Conservation (phyloP, 2,797 vertebrate species). For the Zenarchopterus dispar region DNA sequence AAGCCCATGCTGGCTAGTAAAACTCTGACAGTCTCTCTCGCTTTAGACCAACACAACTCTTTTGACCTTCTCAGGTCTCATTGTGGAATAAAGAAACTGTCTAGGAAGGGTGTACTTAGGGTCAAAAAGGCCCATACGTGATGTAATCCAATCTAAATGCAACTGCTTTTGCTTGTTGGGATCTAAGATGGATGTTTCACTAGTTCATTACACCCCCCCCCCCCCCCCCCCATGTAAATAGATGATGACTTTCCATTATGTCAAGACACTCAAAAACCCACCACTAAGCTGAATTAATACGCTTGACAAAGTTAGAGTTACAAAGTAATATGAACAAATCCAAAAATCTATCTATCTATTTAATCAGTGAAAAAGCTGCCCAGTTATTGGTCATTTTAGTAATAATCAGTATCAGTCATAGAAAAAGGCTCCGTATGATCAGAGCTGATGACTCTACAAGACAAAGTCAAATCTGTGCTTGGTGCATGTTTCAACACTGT, state of each 20-base stretch:
- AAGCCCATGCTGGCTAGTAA: conserved; percentile 48
- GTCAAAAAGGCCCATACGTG: conserved; percentile 43
- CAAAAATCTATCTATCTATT: background rate
- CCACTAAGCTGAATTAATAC: conserved; percentile 1
- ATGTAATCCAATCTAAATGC: conserved; percentile 25
- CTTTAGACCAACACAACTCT: conserved; percentile 45
- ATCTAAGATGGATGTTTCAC: background rate
- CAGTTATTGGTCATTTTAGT: no score
- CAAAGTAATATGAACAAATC: background rate
- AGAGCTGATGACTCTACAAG: no score
- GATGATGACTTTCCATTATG: background rate
- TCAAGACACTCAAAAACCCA: conserved; percentile 1
- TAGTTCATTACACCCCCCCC: background rate
- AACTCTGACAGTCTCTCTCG: conserved; percentile 58
- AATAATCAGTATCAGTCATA: no score
- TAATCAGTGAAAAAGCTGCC: no score
- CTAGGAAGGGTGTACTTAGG: conserved; percentile 35
- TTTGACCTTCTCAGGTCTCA: conserved; percentile 23
- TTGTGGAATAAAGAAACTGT: conserved; percentile 26
- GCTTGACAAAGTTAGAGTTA: background rate
- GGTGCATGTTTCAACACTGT: no score
- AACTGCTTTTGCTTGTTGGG: background rate
- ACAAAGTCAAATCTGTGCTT: no score
- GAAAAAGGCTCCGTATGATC: no score
- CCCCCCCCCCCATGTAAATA: no score